These are phyloP conservation scores for Pandemis cinnamomeana DNA, from an alignment of 2,888 invertebrate genomes.

Conservation along the genomic window DNA sequence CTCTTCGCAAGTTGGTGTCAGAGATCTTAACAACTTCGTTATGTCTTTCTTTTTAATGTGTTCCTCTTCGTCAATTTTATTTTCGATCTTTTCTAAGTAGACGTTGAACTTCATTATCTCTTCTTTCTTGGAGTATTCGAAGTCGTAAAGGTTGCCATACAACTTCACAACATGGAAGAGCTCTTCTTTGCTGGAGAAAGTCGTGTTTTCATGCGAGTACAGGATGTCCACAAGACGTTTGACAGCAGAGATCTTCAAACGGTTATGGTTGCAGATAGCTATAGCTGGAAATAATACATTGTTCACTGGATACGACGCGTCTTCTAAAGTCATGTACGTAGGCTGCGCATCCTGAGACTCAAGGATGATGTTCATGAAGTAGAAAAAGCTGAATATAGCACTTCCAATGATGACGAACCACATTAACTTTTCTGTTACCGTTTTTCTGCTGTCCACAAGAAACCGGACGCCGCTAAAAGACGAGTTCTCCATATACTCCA, in stretches of 20 bases:
- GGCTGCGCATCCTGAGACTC: slow-evolving; percentile 22
- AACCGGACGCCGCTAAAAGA: slow-evolving; percentile 33
- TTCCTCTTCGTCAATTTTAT: slow-evolving; percentile 2
- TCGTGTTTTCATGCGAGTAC: slow-evolving; percentile 30
- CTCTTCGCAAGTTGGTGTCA: slow-evolving; percentile 35
- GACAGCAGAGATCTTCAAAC: slow-evolving; percentile 29
- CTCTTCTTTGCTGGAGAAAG: slow-evolving; percentile 29
- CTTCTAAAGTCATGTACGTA: slow-evolving; percentile 33
- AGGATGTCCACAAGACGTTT: slow-evolving; percentile 21
- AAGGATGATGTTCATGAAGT: slow-evolving; percentile 18
- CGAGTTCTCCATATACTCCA: slow-evolving; percentile 35
- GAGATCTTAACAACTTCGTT: slow-evolving; percentile 22
- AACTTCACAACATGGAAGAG: slow-evolving; percentile 23
- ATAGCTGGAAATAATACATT: slow-evolving; percentile 30
- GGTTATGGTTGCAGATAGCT: slow-evolving; percentile 37
- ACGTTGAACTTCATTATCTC: slow-evolving; percentile 19
- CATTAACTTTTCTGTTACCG: slow-evolving; percentile 8
- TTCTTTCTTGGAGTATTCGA: slow-evolving; percentile 16
- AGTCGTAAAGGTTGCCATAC: slow-evolving; percentile 37
- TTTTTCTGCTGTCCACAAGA: slow-evolving; percentile 28
- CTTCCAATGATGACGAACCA: slow-evolving; percentile 27
- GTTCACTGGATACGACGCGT: slow-evolving; percentile 6
- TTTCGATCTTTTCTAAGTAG: slow-evolving; percentile 30
- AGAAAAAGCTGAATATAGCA: slow-evolving; percentile 26
- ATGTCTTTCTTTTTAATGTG: slow-evolving; percentile 18